Base-by-base conservation (phyloP, 2,113 vertebrate genomes). In the Tricholaema leucomelas region DNA sequence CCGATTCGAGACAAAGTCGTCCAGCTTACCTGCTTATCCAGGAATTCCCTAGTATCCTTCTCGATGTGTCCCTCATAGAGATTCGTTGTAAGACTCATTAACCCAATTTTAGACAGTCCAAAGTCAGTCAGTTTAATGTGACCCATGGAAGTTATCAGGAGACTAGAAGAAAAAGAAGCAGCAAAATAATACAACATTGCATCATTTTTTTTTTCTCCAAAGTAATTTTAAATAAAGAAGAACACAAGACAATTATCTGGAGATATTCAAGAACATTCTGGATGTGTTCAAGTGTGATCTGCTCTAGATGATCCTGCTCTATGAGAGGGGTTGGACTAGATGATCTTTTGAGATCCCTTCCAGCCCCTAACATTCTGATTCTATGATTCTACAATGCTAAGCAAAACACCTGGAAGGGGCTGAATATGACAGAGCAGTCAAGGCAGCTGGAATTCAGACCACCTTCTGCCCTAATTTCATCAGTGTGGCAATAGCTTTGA, bases 71-170 rank as follows among this genome's bases (percentile, higher is more conserved):
- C 99, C 89, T 99, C 99, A 3, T 99, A 99, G 85, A 99, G 96
- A 94, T 99, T 99, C 18, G 99, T 99, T 74, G 99, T 99, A 88
- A 99, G 96, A 79, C 99, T 99, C 99, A 99, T 99, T 91, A 99
- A 97, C 46, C 99, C 99, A 14, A 99, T 99, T 97, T 99, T 99
- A 40, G 99, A 99, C 44, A 99, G 98, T 17, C 99, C 99, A 40
- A 99, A 99, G 96, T 99, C 99, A 18, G 99, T 99, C 74, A 99
- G 98, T 91, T 99, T 99, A 92, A 99, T 98, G 94, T 99, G 99
- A 85, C 99, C 99, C 98, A 99, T 97, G 46, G 99, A 99, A 30
- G 99, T 99, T 97, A 99, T 99, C 42, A 99, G 98, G n/a, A 99
- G 98, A 97, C 99, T 99, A 82, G 63, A 85, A 84, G 59, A 81